phyloP scores from a whole-genome alignment of 1,140 invertebrate species.

The Ceratina calcarata region DNA sequence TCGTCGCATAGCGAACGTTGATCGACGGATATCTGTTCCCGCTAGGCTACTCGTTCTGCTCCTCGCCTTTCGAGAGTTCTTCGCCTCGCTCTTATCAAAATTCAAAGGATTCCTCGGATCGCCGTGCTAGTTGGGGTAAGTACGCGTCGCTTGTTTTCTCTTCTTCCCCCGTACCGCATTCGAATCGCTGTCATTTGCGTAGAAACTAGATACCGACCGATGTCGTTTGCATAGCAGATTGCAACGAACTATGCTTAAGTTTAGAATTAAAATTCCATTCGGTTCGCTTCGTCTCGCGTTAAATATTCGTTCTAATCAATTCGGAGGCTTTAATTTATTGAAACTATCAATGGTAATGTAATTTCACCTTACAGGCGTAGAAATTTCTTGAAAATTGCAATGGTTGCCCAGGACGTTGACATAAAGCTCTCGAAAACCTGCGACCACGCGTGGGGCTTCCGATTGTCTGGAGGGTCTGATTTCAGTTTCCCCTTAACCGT shows the following conservation, averaged over 20 bases:
- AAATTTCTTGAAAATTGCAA: neutral
- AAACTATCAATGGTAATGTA: too few relatives aligned
- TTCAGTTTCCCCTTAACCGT: slow-evolving; percentile 87
- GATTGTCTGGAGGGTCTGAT: slow-evolving; percentile 89
- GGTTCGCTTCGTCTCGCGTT: too few relatives aligned
- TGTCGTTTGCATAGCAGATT: too few relatives aligned
- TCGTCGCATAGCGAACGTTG: slow-evolving; percentile 12
- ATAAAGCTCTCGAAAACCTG: slow-evolving; percentile 79
- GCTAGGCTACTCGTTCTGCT: neutral
- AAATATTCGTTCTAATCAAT: too few relatives aligned
- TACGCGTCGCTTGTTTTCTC: neutral
- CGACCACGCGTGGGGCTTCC: slow-evolving; percentile 88
- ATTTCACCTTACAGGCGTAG: too few relatives aligned
- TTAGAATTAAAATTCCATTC: too few relatives aligned
- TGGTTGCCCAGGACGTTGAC: slow-evolving; percentile 43
- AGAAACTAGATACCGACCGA: too few relatives aligned
- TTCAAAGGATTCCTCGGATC: slow-evolving; percentile 11
- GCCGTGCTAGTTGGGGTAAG: slow-evolving; percentile 15
- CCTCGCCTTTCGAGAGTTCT: neutral
- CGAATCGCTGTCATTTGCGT: too few relatives aligned
- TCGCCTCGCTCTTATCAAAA: neutral
- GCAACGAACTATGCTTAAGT: too few relatives aligned
- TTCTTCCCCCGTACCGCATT: too few relatives aligned
- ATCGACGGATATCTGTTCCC: slow-evolving; percentile 21
- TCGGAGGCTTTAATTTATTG: neutral